Evolutionary conservation across 2,888 invertebrate genomes (phyloP).

Genomic region (Gasteruption jaculator): DNA sequence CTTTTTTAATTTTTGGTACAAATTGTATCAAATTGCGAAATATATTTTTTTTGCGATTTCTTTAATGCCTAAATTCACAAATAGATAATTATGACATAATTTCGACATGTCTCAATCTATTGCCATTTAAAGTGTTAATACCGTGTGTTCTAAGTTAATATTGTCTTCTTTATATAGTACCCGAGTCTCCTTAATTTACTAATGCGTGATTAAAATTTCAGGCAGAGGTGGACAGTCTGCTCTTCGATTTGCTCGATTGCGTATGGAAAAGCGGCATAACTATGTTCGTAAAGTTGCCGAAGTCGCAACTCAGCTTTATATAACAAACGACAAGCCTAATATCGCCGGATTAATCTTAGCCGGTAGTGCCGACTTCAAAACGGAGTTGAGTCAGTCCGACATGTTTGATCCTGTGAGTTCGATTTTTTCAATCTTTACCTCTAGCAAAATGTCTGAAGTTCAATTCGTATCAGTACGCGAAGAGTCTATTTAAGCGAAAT

Average conservation of each 20-base stretch:
- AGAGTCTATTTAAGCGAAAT: no score
- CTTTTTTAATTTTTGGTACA: background rate
- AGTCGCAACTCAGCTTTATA: slow-evolving; percentile 94
- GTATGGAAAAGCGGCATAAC: slow-evolving; percentile 99
- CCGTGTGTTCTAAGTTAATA: background rate
- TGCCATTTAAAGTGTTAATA: no score
- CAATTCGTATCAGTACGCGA: no score
- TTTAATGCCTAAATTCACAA: no score
- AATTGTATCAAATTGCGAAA: no score
- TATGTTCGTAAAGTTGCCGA: slow-evolving; percentile 98
- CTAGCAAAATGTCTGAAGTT: background rate
- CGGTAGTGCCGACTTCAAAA: slow-evolving; percentile 99
- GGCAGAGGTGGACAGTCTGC: slow-evolving; percentile 99
- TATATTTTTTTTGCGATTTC: no score
- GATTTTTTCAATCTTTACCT: background rate
- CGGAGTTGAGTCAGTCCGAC: slow-evolving; percentile 98
- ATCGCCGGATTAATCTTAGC: slow-evolving; percentile 97
- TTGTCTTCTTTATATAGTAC: background rate
- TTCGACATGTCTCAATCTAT: no score
- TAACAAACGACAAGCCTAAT: slow-evolving; percentile 95
- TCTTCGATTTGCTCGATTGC: slow-evolving; percentile 96
- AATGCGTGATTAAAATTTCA: slow-evolving; percentile 33
- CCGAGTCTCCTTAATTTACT: slow-evolving; percentile 2
- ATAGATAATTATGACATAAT: no score
- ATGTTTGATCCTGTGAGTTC: slow-evolving; percentile 96